Percentiles rank a stretch among this genome's conserved stretches.
phyloP scores from a whole-genome alignment of 1,140 invertebrate genomes.

The Chymomyza costata region DNA sequence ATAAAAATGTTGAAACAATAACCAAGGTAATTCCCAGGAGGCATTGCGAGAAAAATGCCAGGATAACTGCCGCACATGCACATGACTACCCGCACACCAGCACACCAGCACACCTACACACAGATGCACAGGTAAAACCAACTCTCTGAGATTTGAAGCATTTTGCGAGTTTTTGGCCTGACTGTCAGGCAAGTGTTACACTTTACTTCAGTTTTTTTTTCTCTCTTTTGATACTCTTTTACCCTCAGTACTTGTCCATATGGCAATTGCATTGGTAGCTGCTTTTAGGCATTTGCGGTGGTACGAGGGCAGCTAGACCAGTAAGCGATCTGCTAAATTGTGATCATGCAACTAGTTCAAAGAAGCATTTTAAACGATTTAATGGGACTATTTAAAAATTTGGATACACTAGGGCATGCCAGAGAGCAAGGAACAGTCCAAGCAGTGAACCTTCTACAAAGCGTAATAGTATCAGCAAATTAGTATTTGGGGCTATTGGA shows the following conservation, averaged over 20 bases:
- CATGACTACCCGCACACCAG: background rate
- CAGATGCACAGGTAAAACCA: conserved; percentile 5
- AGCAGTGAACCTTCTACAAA: too few species aligned
- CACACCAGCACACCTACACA: conserved; percentile 5
- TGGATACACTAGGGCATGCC: too few species aligned
- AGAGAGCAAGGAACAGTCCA: too few species aligned
- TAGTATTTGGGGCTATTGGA: too few species aligned
- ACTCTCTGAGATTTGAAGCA: conserved; percentile 41
- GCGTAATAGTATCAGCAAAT: too few species aligned
- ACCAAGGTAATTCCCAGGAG: conserved; percentile 60
- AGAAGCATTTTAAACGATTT: too few species aligned
- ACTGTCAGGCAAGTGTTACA: conserved; percentile 21
- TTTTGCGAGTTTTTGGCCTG: conserved; percentile 30
- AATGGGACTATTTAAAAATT: too few species aligned
- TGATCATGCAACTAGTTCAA: too few species aligned
- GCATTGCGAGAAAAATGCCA: conserved; percentile 41
- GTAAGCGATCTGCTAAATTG: too few species aligned
- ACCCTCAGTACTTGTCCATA: conserved; percentile 16
- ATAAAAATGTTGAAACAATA: conserved; percentile 67
- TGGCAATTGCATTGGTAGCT: conserved; percentile 35
- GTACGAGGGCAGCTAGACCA: too few species aligned
- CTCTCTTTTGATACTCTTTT: too few species aligned
- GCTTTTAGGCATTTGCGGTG: background rate
- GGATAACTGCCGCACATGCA: conserved; percentile 26
- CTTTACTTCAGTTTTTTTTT: too few species aligned